A percentile compares a stretch with the other conserved stretches of the same genome.
Conservation (phyloP, 2,888 invertebrate species). For the Epistrophe eligans region DNA sequence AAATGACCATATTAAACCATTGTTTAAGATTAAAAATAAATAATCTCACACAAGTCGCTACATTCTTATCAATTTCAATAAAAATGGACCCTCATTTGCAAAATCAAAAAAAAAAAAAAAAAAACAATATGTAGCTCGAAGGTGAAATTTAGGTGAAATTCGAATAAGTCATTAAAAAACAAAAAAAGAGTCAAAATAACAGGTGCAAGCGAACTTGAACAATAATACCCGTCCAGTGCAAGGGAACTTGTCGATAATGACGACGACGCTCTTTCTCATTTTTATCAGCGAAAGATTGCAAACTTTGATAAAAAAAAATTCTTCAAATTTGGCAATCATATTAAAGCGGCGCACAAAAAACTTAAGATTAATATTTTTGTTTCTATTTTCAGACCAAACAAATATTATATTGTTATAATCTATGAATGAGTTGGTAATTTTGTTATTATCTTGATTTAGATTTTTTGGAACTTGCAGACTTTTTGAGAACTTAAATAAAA, state of each 20-base stretch:
- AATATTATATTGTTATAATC: too few species aligned
- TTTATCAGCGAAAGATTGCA: conserved; percentile 8
- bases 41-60: neutral
- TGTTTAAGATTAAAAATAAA: neutral
- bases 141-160: neutral
- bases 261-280: neutral
- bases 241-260: neutral
- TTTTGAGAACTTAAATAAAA: too few species aligned
- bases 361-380: neutral
- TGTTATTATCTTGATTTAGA: too few species aligned
- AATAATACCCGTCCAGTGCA: neutral
- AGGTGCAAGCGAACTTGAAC: neutral
- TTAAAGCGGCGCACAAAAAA: neutral
- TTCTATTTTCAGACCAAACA: neutral
- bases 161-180: neutral
- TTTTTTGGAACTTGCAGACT: too few species aligned
- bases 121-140: neutral
- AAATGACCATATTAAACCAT: neutral
- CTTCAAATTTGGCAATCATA: neutral
- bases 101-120: too few species aligned
- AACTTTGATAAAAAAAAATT: neutral
- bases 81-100: conserved; percentile 4
- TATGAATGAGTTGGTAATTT: too few species aligned
- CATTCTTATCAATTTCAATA: conserved; percentile 1
- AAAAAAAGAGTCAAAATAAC: neutral